Evolutionary conservation across 1,140 invertebrate genomes (phyloP), one percentile per base, ranked within the genome.

Genomic region (Sminthurinus signatus): DNA sequence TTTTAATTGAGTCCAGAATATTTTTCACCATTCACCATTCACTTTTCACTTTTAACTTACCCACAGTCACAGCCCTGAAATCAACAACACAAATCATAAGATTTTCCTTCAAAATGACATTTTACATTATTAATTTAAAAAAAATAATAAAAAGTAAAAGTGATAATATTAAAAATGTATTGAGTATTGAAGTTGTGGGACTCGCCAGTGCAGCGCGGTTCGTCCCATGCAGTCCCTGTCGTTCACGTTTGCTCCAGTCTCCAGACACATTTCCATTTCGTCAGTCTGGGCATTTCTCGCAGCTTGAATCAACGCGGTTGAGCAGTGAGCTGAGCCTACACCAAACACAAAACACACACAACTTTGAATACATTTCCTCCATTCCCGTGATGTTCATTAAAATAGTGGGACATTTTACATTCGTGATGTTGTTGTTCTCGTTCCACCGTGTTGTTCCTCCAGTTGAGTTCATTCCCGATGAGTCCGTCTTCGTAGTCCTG

Each of bases 191-290:
- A n/a, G n/a, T n/a, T n/a, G n/a, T n/a, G n/a, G n/a, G n/a, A n/a
- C n/a, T n/a, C n/a, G n/a, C n/a, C n/a, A n/a, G n/a, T n/a, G n/a
- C n/a, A n/a, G 46, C 2, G 59, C 60, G 15, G 59, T 57, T 17
- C 32, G 36, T 1, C 64, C 69, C n/a, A 56, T 32, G 8, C 68
- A 68, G 69, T 75, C 74, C 15, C 60, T 65, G 19, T 71, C 68
- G 54, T 75, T 73, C 2, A 71, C 67, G 54, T 77, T 72, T 19
- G 76, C 77, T 12, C 75, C 75, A 1, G 74, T 74, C 44, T 80
- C 74, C 23, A 82, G 74, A 28, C 81, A 71, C 69, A 80, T 69
- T 27, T 75, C 64, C n/a, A 76, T 75, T 23, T 80, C 76, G 31
- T 76, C 74, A 31, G 72, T 69, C 44, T 78, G 76, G 59, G 77